Evolutionary conservation across 2,113 vertebrate genomes (phyloP).

Genomic region (Dromas ardeola): DNA sequence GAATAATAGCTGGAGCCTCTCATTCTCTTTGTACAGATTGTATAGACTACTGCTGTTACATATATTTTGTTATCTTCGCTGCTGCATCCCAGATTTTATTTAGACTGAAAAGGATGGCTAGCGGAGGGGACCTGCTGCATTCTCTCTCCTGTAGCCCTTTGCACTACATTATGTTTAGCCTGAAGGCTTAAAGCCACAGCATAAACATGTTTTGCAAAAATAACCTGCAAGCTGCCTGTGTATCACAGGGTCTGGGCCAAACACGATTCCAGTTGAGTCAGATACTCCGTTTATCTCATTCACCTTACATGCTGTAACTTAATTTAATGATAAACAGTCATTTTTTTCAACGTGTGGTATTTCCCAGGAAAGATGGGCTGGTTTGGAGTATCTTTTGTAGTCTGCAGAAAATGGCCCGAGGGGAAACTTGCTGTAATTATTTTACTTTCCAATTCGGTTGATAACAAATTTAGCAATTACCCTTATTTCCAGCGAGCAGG

Average conservation of each 20-base stretch:
- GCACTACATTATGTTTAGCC: accelerated
- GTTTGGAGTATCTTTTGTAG: background rate
- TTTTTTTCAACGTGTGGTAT: background rate
- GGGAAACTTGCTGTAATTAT: constrained; percentile 17
- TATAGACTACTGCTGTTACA: background rate
- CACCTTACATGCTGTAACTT: background rate
- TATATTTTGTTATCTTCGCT: background rate
- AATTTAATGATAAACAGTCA: background rate
- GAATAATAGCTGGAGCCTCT: background rate
- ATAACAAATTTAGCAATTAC: background rate
- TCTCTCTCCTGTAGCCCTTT: background rate
- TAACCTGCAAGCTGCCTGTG: background rate
- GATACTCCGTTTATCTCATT: background rate
- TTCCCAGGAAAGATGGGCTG: background rate
- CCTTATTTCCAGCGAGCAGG: background rate
- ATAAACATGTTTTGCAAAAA: background rate
- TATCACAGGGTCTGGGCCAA: background rate
- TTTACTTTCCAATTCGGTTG: background rate
- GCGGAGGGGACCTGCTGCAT: background rate
- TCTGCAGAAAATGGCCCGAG: background rate
- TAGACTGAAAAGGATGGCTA: background rate
- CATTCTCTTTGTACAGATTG: background rate
- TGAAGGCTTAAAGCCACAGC: background rate
- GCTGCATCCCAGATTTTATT: background rate
- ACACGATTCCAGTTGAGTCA: accelerated